Evolutionary conservation across 2,888 invertebrate genomes (phyloP), one percentile per base, ranked within the genome.

Genomic region (Eristalis tenax): DNA sequence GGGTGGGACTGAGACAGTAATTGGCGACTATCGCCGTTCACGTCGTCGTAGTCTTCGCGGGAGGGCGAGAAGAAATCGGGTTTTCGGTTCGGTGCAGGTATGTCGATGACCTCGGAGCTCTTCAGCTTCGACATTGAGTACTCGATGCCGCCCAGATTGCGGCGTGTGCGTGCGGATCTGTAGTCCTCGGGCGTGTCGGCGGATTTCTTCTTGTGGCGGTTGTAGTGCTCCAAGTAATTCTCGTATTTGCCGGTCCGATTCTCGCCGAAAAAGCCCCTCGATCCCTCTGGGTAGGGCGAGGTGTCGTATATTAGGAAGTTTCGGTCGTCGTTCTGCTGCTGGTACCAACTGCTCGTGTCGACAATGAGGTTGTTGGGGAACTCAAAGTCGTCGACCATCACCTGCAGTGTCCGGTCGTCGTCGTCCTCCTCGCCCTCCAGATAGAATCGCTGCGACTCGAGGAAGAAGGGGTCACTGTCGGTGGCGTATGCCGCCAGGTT

Each of bases 181-280:
- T 83, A 75, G 64, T 79, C 87, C 28, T 83, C 79, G 1, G 75
- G 71, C 11, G 61, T 2, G 15, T 83, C 65, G 4, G 35, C 84
- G 68, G 88, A 81, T 18, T 82, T 83, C 50, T 89, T 89, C 66
- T 90, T 89, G 32, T 89, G 87, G 0, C 89, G 91, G 65, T 91
- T 91, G 83, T 91, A 92, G 83, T 92, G 92, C 59, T 91, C 91
- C 87, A 92, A 90, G 89, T 92, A 92, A 89, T 90, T 91, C 71
- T 92, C 92, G 57, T 91, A 91, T 32, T 90, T 90, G 15, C 89
- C 64, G 61, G 40, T 85, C 75, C 43, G 88, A 73, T 68, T 1
- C 2, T 79, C 73, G 1, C 63, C 68, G 23, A 35, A 65, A 3
- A 83, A 73, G 10, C 13, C n/a, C 8, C 63, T 18, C 18, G 22